Percentiles rank a stretch among this genome's conserved stretches.
These are phyloP conservation scores for Benthosema pterotum DNA, from an alignment of 2,797 vertebrate species.

Conservation along the genomic window DNA sequence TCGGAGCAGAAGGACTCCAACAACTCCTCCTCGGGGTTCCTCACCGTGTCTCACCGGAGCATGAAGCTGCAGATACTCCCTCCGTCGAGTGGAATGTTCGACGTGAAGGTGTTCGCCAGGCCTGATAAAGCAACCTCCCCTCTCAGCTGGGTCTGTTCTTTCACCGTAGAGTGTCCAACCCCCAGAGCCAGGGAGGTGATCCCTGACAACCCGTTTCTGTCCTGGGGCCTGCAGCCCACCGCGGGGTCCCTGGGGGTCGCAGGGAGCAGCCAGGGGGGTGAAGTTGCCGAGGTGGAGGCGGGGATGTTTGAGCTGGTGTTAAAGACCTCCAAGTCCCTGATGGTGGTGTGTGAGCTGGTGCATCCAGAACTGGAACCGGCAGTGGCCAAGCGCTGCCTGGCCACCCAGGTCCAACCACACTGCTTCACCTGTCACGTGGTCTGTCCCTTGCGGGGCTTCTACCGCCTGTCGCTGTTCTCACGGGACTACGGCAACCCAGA, in stretches of 20 bases:
- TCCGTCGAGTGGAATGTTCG: conserved; percentile 69
- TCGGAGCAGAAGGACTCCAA: conserved; percentile 56
- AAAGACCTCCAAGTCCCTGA: conserved; percentile 73
- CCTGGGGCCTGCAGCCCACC: conserved; percentile 78
- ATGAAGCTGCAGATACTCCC: conserved; percentile 82
- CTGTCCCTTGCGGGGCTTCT: conserved; percentile 78
- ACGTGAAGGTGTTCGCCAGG: conserved; percentile 83
- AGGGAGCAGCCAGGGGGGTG: conserved; percentile 63
- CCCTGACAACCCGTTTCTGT: conserved; percentile 82
- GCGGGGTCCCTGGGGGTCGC: conserved; percentile 69
- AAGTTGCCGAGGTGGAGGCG: conserved; percentile 59
- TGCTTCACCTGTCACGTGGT: conserved; percentile 76
- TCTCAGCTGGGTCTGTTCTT: conserved; percentile 83
- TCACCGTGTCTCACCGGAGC: conserved; percentile 67
- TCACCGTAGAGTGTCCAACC: conserved; percentile 75
- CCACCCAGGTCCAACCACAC: conserved; percentile 77
- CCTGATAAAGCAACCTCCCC: conserved; percentile 48
- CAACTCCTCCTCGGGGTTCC: conserved; percentile 70
- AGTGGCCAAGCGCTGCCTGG: conserved; percentile 79
- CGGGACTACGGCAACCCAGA: conserved; percentile 73
- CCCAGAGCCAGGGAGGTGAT: conserved; percentile 69
- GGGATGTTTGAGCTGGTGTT: conserved; percentile 69
- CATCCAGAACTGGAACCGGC: conserved; percentile 66
- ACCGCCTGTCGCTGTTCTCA: conserved; percentile 81
- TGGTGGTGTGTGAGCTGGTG: conserved; percentile 76